Percentiles rank a stretch among this genome's conserved stretches.
Evolutionary conservation across 2,113 vertebrate species (phyloP).

Genomic region (Dicaeum eximium): DNA sequence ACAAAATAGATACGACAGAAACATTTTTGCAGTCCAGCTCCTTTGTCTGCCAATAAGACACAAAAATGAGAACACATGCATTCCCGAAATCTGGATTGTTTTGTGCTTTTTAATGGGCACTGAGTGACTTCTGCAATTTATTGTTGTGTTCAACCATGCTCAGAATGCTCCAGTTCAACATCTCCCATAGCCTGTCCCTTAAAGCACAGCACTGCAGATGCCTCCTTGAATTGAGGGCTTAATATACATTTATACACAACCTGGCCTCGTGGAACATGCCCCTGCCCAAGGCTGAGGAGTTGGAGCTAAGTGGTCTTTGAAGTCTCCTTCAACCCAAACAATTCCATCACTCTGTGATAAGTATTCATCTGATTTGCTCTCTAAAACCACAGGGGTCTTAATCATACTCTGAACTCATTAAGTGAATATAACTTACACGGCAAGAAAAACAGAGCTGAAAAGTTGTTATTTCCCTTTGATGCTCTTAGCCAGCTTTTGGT

Average conservation of each 20-base stretch:
- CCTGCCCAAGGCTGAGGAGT: neutral
- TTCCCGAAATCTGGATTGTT: neutral
- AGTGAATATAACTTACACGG: neutral
- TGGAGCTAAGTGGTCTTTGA: neutral
- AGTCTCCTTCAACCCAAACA: neutral
- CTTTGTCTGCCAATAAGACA: neutral
- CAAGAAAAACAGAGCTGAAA: neutral
- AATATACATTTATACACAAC: neutral
- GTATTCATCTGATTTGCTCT: neutral
- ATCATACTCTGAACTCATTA: neutral
- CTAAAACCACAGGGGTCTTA: neutral
- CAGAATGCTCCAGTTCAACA: neutral
- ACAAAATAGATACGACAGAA: neutral
- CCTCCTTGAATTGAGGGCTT: neutral
- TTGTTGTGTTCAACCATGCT: neutral
- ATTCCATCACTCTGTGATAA: neutral
- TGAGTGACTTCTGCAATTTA: neutral
- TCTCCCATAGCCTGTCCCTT: neutral
- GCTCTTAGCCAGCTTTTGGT: neutral
- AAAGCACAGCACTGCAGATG: neutral
- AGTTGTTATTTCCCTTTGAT: neutral
- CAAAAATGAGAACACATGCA: rapidly evolving
- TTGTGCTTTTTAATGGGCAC: neutral
- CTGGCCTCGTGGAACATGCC: neutral
- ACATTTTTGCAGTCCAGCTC: neutral